Evolutionary conservation across 30 jellyfish, hydroid and myxozoan species (phyloP), one percentile per base, ranked within the genome.

Genomic region (Aurelia aurita complex sp. Pacific): DNA sequence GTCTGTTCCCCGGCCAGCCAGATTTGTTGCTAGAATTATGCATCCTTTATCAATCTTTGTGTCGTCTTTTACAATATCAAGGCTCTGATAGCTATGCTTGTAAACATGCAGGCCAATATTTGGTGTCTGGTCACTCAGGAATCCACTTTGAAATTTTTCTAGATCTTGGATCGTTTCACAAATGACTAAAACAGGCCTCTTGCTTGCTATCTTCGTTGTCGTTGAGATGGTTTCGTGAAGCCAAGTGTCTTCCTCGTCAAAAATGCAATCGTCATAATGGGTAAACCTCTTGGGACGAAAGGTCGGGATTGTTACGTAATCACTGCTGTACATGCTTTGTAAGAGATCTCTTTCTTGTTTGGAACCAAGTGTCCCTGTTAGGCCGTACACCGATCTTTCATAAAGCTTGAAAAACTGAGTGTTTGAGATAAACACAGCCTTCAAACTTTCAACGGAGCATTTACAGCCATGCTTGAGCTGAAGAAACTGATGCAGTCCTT

Each of bases 1-100:
- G 51, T 85, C 94, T 12, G 94, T 85, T 15, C 94, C 94, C 15
- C 94, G 88, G 32, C 94, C 94, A 57, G 94, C 94, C 5, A 85
- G 76, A 65, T 85, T 85, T n/a, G 94, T 85, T 61, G 94, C 88
- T 5, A 85, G 42, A 38, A 85, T 64, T 14, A 85, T 74, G 67
- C 71, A 16, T 5, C 88, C 87, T 69, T 33, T 53, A 1, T 40
- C 71, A 18, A 85, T 29, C 67, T 85, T 52, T 46, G 42, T 35
- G 55, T 38, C 42, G 6, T 10, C 4, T 35, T 36, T 70, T 17
- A 43, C 64, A 13, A 36, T 16, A 55, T 82, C 79, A 32, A 59
- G 13, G 17, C 33, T 15, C 32, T 67, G 51, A 18, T 81, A 81
- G 71, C 83, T 67, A 19, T 81, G 79, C 65, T 65, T 80, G 57